A percentile compares a stretch with the other conserved stretches of the same genome.
These are phyloP conservation scores for Plectrocnemia conspersa DNA, from an alignment of 1,140 invertebrate genomes.

Conservation along the genomic window DNA sequence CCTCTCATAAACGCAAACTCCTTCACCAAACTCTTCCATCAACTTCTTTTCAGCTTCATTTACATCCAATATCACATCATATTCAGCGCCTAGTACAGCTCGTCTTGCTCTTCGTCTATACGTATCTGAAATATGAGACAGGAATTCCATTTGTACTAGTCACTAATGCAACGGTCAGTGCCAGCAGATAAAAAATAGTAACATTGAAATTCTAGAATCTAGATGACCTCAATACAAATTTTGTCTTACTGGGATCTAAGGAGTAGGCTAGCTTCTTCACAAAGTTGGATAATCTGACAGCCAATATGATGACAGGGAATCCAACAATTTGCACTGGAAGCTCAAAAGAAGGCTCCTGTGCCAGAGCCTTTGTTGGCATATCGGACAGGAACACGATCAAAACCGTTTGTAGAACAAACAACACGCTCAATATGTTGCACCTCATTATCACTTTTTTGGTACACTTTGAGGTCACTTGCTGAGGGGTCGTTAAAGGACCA, in stretches of 20 bases:
- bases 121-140: slow-evolving; percentile 61
- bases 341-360: slow-evolving; percentile 63
- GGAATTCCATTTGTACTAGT: no score
- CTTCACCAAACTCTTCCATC: slow-evolving; percentile 61
- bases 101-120: slow-evolving; percentile 54
- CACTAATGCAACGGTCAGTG: no score
- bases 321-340: slow-evolving; percentile 75
- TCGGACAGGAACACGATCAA: slow-evolving; percentile 37
- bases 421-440: slow-evolving; percentile 19
- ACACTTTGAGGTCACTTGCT: slow-evolving; percentile 3
- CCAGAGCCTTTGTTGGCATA: slow-evolving; percentile 38
- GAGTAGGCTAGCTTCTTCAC: slow-evolving; percentile 78
- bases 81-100: slow-evolving; percentile 22
- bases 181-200: no score
- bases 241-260: slow-evolving; percentile 71
- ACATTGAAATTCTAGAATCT: no score
- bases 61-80: slow-evolving; percentile 52
- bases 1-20: slow-evolving; percentile 66
- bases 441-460: slow-evolving; percentile 22
- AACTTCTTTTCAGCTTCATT: slow-evolving; percentile 65
- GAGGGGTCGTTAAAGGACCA: slow-evolving; percentile 4
- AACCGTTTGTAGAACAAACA: slow-evolving; percentile 21
- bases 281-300: slow-evolving; percentile 76
- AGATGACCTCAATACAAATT: no score
- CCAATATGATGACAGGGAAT: slow-evolving; percentile 75